Conservation (phyloP, 37 sponge, comb jelly and placozoan species). For the Beroe forskalii region DNA sequence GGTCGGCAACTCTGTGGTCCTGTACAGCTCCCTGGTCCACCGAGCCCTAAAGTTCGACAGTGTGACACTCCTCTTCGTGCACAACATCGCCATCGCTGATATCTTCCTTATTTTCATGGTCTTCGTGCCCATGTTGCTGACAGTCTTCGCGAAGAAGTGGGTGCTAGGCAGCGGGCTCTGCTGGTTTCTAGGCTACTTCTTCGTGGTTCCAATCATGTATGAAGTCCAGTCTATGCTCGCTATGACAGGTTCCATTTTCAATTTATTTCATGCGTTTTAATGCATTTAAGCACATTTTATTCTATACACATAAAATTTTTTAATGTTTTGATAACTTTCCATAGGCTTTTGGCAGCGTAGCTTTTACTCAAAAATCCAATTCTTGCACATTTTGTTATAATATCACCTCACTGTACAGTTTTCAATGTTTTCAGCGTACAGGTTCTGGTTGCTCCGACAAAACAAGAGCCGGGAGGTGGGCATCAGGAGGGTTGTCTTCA, state of each 20-base stretch:
- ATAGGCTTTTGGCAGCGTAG: no score
- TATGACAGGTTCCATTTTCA: slow-evolving; percentile 23
- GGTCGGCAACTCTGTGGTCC: neutral
- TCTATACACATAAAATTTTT: no score
- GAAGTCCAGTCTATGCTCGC: neutral
- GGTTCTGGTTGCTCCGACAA: no score
- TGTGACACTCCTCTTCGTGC: neutral
- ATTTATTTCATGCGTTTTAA: no score
- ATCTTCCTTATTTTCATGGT: neutral
- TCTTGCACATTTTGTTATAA: no score
- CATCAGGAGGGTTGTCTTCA: no score
- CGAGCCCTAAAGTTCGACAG: slow-evolving; percentile 10
- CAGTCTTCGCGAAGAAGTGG: neutral
- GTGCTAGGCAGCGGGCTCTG: neutral
- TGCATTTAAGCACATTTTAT: no score
- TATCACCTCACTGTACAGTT: no score
- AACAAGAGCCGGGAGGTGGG: no score
- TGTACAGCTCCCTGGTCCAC: neutral
- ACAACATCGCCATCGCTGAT: neutral
- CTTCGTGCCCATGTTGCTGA: neutral
- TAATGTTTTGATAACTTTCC: no score
- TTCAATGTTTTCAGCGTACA: no score
- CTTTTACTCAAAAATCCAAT: no score
- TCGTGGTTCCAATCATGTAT: neutral
- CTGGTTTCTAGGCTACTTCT: slow-evolving; percentile 22